Evolutionary conservation across 1,140 invertebrate species (phyloP).

Genomic region (Drosophila athabasca): DNA sequence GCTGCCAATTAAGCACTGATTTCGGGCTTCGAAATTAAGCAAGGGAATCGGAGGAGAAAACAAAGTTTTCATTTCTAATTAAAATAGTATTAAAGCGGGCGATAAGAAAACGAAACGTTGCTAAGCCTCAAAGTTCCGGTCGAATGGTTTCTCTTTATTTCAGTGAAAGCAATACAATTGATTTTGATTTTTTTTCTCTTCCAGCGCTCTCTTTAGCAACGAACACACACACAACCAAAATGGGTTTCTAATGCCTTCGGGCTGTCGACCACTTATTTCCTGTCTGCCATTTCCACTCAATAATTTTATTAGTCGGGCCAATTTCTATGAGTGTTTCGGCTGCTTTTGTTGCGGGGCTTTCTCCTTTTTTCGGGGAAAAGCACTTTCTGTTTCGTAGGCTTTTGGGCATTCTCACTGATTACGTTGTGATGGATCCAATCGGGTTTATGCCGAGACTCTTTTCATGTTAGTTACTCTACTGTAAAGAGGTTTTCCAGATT

Average conservation of each 20-base stretch:
- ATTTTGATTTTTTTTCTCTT: conserved; percentile 61
- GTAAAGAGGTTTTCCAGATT: conserved; percentile 7
- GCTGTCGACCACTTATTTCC: conserved; percentile 23
- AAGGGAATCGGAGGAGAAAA: too few relatives aligned
- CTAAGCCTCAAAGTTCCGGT: conserved; percentile 63
- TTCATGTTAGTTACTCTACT: neutral
- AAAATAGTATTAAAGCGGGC: conserved; percentile 69
- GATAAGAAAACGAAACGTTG: conserved; percentile 50
- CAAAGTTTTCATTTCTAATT: conserved; percentile 66
- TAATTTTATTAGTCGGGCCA: conserved; percentile 75
- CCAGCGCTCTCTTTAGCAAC: neutral
- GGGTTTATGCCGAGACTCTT: conserved; percentile 13
- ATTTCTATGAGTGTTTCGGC: conserved; percentile 60
- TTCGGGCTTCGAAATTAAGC: conserved; percentile 1
- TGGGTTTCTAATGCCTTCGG: conserved; percentile 59
- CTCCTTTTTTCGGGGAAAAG: conserved; percentile 37
- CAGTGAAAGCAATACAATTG: conserved; percentile 59
- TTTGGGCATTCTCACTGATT: conserved; percentile 52
- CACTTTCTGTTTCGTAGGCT: conserved; percentile 63
- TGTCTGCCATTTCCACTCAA: conserved; percentile 56
- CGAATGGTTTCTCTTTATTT: conserved; percentile 36
- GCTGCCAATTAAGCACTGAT: conserved; percentile 49
- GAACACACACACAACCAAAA: conserved; percentile 53
- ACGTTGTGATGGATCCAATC: conserved; percentile 74
- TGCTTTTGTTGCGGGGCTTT: conserved; percentile 44